Evolutionary conservation across 2,888 invertebrate genomes (phyloP).

Genomic region (Lycaena phlaeas): DNA sequence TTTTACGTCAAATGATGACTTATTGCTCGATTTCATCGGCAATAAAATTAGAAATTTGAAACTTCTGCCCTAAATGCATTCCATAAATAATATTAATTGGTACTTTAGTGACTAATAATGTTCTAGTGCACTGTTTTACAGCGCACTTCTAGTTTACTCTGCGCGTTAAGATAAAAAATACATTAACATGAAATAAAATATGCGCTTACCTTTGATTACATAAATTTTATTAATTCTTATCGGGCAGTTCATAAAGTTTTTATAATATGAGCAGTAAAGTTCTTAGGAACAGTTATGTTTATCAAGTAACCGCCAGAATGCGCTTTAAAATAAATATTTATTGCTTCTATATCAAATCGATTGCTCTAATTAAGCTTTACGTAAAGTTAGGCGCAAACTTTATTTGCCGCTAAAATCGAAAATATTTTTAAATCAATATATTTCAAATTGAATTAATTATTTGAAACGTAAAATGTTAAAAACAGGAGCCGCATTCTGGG

Average conservation of each 20-base stretch:
- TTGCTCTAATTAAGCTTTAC: conserved; percentile 5
- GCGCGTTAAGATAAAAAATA: not conserved
- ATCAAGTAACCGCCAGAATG: conserved; percentile 4
- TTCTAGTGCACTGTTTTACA: not conserved
- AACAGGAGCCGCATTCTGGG: too few species aligned
- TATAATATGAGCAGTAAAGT: conserved; percentile 1
- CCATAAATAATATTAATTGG: not conserved
- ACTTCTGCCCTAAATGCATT: too few species aligned
- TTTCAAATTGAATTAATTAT: too few species aligned
- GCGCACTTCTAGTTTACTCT: conserved; percentile 5
- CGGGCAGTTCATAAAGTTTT: not conserved
- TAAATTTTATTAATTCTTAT: conserved; percentile 1
- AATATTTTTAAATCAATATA: too few species aligned
- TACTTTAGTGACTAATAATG: not conserved
- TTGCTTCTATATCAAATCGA: conserved; percentile 4
- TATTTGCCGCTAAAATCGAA: too few species aligned
- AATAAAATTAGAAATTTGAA: too few species aligned
- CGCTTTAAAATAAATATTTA: conserved; percentile 8
- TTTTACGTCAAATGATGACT: too few species aligned
- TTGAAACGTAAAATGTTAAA: too few species aligned
- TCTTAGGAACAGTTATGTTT: conserved; percentile 4
- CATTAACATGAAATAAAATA: conserved; percentile 1
- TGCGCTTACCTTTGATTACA: not conserved
- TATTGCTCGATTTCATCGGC: too few species aligned
- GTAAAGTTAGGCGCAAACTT: not conserved